Evolutionary conservation across 2,888 invertebrate species (phyloP), one percentile per base, ranked within the genome.

Genomic region (Yponomeuta evonymella): DNA sequence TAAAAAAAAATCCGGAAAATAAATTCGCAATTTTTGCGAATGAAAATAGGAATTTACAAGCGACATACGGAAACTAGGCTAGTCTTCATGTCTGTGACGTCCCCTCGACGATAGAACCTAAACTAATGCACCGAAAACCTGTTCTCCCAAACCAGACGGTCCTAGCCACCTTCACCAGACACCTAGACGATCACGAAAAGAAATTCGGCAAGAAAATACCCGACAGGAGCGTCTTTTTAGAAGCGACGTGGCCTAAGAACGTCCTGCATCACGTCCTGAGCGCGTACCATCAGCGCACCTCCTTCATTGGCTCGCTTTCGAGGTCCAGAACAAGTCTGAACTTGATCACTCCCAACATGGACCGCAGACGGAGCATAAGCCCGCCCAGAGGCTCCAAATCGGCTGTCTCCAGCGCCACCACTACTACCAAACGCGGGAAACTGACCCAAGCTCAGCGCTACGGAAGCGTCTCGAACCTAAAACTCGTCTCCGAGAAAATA

Each of bases 291-390:
- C 90, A 90, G 70, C 71, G 91, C 1, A 88, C 79, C 10, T 87
- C 89, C 11, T 93, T 94, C 76, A 90, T 94, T 10, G 93, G 93
- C 11, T 90, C 92, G 5, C 77, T 94, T 66, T 92, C 93, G 0
- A 81, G 94, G 0, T 94, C 94, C 0, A 85, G 94, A 23, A 94
- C 94, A 0, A 92, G 93, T 48, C 80, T 94, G 0, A 89, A 93
- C 79, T 71, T 83, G 2, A 82, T 87, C 74, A 87, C 90, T 0
- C 88, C 89, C 0, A 81, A 79, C n/a, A 76, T 86, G 79, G 84
- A 85, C 9, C 75, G 91, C 0, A 73, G 90, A 0, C 73, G 88
- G 0, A 89, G 88, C 70, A 81, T 87, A 0, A 91, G 90, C 62
- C 92, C 92, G 0, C 15, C 43, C 0, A 70, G 73, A 0, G 71